Evolutionary conservation across 2,888 invertebrate genomes (phyloP), one percentile per base, ranked within the genome.

Genomic region (Hylaea fasciaria): DNA sequence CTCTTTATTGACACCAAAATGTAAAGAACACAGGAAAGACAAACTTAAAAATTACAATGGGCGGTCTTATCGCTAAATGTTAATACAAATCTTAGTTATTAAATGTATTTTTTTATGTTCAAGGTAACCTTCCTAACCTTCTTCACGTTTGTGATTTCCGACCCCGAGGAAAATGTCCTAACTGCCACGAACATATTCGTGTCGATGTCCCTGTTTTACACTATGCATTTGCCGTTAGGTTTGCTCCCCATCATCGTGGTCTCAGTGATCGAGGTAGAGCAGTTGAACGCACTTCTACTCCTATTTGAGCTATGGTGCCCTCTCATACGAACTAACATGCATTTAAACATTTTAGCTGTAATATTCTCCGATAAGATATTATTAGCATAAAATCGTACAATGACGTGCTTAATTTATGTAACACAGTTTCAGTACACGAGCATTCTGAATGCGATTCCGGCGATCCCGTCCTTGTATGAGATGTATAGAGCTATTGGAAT

Each of bases 121-220:
- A 94, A 96, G 95, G 97, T 98, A 71, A 95, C 96, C 69, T 93
- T 98, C 83, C 91, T 95, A 71, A 97, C 97, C 66, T 98, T 98
- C 92, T 94, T 95, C 78, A 95, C 96, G 63, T 98, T 95, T 92
- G 94, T 97, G 72, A 89, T 96, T 76, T 88, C 93, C 71, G 94
- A 94, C 77, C 93, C 94, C 44, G 93, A 94, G 74, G 93, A 94
- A 73, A 94, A 98, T 89, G 85, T 95, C 68, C 92, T 98, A 85
- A 96, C 96, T 75, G 95, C 97, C 22, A 93, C 95, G 83, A 96
- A 94, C 85, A 96, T 96, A 63, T 98, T 98, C 91, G 98, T 98
- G 55, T 95, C 97, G 69, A 93, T 98, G 78, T 94, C 97, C 39
- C 93, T 98, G 74, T 98, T 98, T 93, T 96, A 96, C 89, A 95